Percentiles rank a stretch among this genome's conserved stretches.
Evolutionary conservation across 2,797 vertebrate genomes (phyloP).

Genomic region (Columba guinea): DNA sequence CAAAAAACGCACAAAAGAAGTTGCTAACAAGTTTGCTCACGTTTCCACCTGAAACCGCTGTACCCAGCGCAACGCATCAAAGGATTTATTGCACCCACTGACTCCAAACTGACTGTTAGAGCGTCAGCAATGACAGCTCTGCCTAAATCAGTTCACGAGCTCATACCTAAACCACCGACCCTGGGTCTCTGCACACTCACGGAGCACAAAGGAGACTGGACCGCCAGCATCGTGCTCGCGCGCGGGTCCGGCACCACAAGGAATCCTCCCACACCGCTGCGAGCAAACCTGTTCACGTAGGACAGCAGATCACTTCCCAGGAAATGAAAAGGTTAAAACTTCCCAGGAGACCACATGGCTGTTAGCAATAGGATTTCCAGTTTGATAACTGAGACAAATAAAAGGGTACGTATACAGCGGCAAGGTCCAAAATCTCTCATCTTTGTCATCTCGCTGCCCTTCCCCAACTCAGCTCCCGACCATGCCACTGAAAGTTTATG

Average conservation of each 20-base stretch:
- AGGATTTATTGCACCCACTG: constrained; percentile 17
- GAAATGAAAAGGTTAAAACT: no score
- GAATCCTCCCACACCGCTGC: background rate
- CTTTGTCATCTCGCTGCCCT: background rate
- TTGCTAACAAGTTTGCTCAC: constrained; percentile 12
- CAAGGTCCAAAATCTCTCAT: no score
- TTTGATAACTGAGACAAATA: no score
- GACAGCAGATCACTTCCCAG: background rate
- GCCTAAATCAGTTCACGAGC: background rate
- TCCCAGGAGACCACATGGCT: no score
- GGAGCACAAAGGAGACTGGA: background rate
- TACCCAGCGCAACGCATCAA: background rate
- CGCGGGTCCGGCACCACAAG: background rate
- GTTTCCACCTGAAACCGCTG: constrained; percentile 6
- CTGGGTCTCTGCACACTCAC: background rate
- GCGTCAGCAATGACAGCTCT: background rate
- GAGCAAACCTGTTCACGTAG: background rate
- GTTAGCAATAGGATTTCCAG: no score
- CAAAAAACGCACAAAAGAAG: background rate
- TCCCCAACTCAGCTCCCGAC: background rate
- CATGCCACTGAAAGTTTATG: background rate
- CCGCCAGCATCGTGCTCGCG: rapidly evolving
- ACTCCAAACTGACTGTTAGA: background rate
- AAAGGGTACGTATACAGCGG: no score
- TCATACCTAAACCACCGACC: background rate